Evolutionary conservation across 2,888 invertebrate species (phyloP).

Genomic region (Dicyrtoma fusca): DNA sequence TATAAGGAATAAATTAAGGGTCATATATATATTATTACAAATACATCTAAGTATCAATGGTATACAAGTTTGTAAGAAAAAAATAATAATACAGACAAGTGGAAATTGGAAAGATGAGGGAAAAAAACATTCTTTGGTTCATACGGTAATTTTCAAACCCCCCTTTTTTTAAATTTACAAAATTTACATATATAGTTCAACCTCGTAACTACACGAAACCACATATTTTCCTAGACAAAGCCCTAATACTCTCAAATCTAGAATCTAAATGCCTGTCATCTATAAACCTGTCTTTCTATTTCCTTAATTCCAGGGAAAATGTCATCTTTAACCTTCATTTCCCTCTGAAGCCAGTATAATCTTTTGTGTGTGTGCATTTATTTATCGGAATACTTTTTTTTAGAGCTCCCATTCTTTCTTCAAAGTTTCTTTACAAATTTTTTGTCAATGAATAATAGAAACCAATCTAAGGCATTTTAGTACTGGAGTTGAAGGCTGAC

Average conservation of each 20-base stretch:
- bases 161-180: constrained; percentile 6
- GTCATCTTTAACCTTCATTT: no score
- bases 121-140: constrained; percentile 3
- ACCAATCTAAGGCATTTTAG: not conserved
- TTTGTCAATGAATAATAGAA: not conserved
- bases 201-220: no score
- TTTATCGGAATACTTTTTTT: no score
- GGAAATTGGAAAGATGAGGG: constrained; percentile 19
- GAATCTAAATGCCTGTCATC: no score
- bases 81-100: not conserved
- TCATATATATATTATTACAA: constrained; percentile 22
- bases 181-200: not conserved
- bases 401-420: no score
- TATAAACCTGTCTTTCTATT: no score
- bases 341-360: not conserved
- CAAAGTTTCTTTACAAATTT: not conserved
- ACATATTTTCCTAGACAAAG: no score
- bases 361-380: not conserved
- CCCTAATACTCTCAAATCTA: no score
- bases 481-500: not conserved
- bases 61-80: not conserved
- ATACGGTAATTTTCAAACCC: constrained; percentile 28
- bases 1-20: constrained; percentile 12
- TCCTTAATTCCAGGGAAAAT: no score
- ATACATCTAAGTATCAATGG: not conserved